phyloP scores from a whole-genome alignment of 2,888 invertebrate species.

The Alloplasta piceator region DNA sequence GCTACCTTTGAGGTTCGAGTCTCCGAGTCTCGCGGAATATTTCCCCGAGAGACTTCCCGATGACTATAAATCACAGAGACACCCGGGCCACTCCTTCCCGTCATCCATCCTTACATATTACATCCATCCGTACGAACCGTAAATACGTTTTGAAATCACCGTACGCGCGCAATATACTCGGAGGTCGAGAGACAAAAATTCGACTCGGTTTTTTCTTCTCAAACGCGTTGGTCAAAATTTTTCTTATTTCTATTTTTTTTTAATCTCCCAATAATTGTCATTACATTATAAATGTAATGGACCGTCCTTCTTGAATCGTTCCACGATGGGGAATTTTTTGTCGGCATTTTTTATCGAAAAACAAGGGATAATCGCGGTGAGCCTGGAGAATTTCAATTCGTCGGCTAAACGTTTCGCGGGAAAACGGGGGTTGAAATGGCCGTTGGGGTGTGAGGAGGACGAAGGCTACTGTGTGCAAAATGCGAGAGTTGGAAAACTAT shows the following conservation, averaged over 20 bases:
- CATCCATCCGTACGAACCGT: conserved; percentile 20
- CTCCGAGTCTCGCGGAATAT: background rate
- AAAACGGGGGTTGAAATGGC: conserved; percentile 46
- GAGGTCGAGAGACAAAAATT: too few relatives aligned
- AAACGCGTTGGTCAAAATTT: too few relatives aligned
- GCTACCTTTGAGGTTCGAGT: background rate
- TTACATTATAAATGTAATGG: too few relatives aligned
- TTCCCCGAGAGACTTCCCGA: conserved; percentile 32
- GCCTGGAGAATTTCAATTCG: conserved; percentile 67
- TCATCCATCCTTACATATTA: conserved; percentile 48
- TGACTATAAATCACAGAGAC: conserved; percentile 61
- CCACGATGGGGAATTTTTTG: too few relatives aligned
- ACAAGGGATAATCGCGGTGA: conserved; percentile 54
- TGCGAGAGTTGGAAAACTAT: conserved; percentile 38
- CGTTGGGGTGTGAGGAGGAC: conserved; percentile 4
- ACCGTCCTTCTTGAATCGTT: too few relatives aligned
- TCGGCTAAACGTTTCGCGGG: conserved; percentile 64
- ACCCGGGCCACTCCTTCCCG: conserved; percentile 59
- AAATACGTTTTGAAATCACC: too few relatives aligned
- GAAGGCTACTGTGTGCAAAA: conserved; percentile 2
- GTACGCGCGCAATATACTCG: too few relatives aligned
- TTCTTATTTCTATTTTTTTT: too few relatives aligned
- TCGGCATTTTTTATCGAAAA: too few relatives aligned
- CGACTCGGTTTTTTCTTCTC: too few relatives aligned
- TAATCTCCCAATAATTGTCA: too few relatives aligned